Evolutionary conservation across 2,113 vertebrate genomes (phyloP), one percentile per base, ranked within the genome.

Genomic region (Pelmatolapia mariae): DNA sequence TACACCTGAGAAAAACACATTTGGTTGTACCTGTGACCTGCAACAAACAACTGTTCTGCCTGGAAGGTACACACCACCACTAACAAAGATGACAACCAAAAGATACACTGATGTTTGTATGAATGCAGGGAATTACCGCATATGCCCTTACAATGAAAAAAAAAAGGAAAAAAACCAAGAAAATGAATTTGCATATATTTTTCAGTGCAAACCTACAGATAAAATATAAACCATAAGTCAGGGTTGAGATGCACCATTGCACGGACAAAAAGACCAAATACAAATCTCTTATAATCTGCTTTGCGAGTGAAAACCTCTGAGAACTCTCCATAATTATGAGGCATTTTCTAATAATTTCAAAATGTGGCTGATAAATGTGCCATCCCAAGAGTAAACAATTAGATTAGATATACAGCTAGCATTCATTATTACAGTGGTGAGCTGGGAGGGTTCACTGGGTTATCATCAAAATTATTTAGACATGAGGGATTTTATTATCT

Each of bases 351-450:
- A 90, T 91, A 11, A 86, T 87, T 84, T 88, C 19, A 87, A 66
- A 57, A 82, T 82, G 43, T 83, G 71, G 84, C 59, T 52, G 68
- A 90, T 73, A 86, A 82, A 85, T 71, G 45, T 50, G 50, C 47
- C 16, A 31, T 87, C 89, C 87, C 66, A 36, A 12, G 59, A 82
- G 89, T 83, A 83, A 88, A 87, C 12, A 36, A 38, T 86, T 66
- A 78, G 81, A 94, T 92, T 81, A 91, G 50, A 91, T 82, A 89
- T 59, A 87, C 43, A 89, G 88, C 84, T 79, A 83, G 57, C 52
- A 78, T 79, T 36, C 52, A 87, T 87, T 88, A 89, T 89, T 86
- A 50, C 38, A 59, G 38, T n/a, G 89, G 50, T 45, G 36, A 85
- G 43, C 52, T 59, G 43, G 24, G 22, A 79, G 80, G 82, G 43